Evolutionary conservation across 2,797 vertebrate species (phyloP).

Genomic region (Labroides dimidiatus): DNA sequence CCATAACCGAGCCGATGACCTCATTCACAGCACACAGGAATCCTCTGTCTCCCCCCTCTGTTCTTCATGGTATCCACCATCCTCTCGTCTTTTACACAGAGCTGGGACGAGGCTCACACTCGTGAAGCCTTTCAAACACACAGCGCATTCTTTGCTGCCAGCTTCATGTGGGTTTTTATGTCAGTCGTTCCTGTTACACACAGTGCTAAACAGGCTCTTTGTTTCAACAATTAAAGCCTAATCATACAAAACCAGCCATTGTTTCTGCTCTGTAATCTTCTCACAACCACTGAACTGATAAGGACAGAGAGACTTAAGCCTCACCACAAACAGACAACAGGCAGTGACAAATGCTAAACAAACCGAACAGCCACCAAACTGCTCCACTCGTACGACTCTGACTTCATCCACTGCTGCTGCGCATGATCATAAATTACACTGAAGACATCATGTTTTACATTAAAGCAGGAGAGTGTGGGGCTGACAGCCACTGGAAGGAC

Average conservation of each 20-base stretch:
- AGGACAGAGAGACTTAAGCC: constrained; percentile 61
- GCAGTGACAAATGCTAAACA: constrained; percentile 35
- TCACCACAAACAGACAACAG: constrained; percentile 44
- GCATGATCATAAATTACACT: constrained; percentile 58
- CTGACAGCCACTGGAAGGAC: constrained; percentile 52
- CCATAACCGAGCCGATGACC: constrained; percentile 80
- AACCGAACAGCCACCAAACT: constrained; percentile 25
- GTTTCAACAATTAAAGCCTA: constrained; percentile 70
- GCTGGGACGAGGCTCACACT: constrained; percentile 43
- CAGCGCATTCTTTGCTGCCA: constrained; percentile 57
- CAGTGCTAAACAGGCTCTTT: constrained; percentile 61
- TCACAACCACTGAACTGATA: constrained; percentile 60
- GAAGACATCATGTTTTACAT: constrained; percentile 59
- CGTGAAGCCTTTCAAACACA: constrained; percentile 57
- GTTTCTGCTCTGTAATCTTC: constrained; percentile 65
- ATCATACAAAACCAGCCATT: constrained; percentile 65
- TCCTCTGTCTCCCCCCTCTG: constrained; percentile 63
- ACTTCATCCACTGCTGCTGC: constrained; percentile 22
- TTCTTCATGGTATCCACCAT: constrained; percentile 65
- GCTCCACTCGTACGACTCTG: constrained; percentile 16
- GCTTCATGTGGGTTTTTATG: constrained; percentile 50
- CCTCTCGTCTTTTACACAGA: constrained; percentile 64
- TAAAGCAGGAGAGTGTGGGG: constrained; percentile 40
- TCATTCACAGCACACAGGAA: constrained; percentile 83
- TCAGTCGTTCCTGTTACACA: constrained; percentile 54